Evolutionary conservation across 2,888 invertebrate genomes (phyloP), one percentile per base, ranked within the genome.

Genomic region (Hylaea fasciaria): DNA sequence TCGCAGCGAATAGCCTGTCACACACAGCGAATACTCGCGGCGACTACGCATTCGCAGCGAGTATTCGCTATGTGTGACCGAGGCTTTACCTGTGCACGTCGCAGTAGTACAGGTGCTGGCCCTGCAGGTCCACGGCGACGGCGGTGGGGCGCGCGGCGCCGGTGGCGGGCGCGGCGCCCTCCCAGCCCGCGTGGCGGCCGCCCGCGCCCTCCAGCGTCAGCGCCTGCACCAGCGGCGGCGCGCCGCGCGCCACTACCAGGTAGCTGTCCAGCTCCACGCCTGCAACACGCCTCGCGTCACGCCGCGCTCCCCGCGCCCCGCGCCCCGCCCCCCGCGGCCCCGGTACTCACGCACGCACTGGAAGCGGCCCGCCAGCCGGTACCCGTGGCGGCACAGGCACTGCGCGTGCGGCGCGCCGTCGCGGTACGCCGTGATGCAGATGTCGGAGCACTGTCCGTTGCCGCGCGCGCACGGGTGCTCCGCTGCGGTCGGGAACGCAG

Each of bases 311-410:
- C 2, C 3, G 3, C 3, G 22, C 22, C 22, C 22, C 22, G 3
- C 22, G 22, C 2, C 22, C 22, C 22, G 3, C 22, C 22, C 3
- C 22, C 22, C 22, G 2, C 22, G 22, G 22, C 22, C 3, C 22
- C 22, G 22, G 29, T 70, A 89, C 94, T 90, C 77, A 94, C 94
- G 89, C 62, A 92, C 85, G 85, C 97, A 97, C 80, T 93, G 46
- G 91, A 93, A 72, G 85, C 92, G 14, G 9, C 93, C 92, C 56
- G 88, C 83, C 50, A 94, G 88, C 68, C 93, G 93, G 88, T 94
- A 96, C 1, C 97, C 97, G 71, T 95, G 94, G 40, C 94, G 93
- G 80, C 97, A 97, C 51, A 95, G 77, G 86, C 97, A 97, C 73
- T 93, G 93, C 65, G 94, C 94, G 67, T 93, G 94, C 70, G 78